Base-by-base conservation (phyloP, 2,113 vertebrate species). In the Mesocricetus auratus region DNA sequence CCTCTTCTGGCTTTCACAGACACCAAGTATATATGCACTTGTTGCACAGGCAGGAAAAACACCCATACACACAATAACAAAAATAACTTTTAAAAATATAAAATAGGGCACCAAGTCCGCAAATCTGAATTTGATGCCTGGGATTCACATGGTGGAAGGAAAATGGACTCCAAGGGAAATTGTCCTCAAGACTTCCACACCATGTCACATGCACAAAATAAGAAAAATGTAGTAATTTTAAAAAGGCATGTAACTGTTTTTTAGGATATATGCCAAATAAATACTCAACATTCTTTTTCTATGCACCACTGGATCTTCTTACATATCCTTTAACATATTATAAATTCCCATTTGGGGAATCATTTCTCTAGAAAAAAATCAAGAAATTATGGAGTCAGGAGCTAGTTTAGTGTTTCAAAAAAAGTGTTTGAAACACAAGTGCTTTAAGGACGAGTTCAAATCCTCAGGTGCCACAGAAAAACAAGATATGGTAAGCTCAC, bases 261-360 rank as follows among this genome's bases (percentile, higher is more conserved):
- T 77, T 66, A 75, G 47, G 8, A 45, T 58, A 58, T 66, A 78
- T 58, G 26, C 17, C 47, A 62, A 89, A n/a, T 1, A 86, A 45
- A 50, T 86, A 95, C 47, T 95, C 66, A 87, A 71, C 11, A 68
- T 93, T 66, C 33, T 64, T 90, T 58, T 87, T 85, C 83, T 91
- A 56, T 82, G 73, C 0, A 22, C 47, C 21, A 91, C 56, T 60
- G 45, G 74, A 78, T 68, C 53, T 78, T 68, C 47, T 90, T 91
- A 42, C 26, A 91, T 36, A 74, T 39, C 39, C 33, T 68, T 88
- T 73, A 82, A 39, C 36, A 74, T 5, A 33, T 11, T 22, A 60
- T 5, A 74, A 60, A 74, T 60, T 56, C 69, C 53, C 86, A 45
- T n/a, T 22, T 53, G 56, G 31, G 50, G 24, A 56, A 42, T 15